Evolutionary conservation across 2,113 vertebrate species (phyloP), one percentile per base, ranked within the genome.

Genomic region (Thomomys bottae): DNA sequence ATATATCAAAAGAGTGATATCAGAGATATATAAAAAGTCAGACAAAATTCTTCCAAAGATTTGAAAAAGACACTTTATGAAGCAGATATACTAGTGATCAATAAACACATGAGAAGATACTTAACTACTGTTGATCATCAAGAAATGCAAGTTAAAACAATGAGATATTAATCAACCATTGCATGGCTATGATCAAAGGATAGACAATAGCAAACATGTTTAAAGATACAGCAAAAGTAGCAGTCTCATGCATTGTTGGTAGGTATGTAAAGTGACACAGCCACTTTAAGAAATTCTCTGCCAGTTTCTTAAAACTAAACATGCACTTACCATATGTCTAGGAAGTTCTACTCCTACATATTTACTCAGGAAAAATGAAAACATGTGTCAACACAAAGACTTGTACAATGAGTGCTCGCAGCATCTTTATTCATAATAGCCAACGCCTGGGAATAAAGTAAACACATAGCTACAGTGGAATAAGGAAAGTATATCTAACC

Each of bases 361-460:
- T 91, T 90, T 95, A 40, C 59, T n/a, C 75, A 88, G 83, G 64
- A 79, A 93, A 72, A 79, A 45, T 70, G 32, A 93, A 93, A 94
- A 75, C 5, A 8, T 42, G 12, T 85, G 40, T 71, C 24, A 78
- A 87, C 57, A 82, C 24, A 80, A 92, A 96, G 72, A 67, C 21
- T 79, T 83, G 40, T 71, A 89, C 30, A 32, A 42, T 12, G 32
- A 79, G 61, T 63, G 68, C 20, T 75, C 30, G 71, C 3, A 78
- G 68, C 26, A 64, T 17, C 23, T 94, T 87, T 76, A 38, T 85
- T 73, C 66, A 20, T 30, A 78, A 84, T 20, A 84, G 23, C 49
- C 40, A 67, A 88, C 86, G 76, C 36, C 23, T 71, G 6, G 23
- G 86, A 83, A 76, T 42, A 85, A 70, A 38, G 72, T 88, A 85